phyloP scores from a whole-genome alignment of 2,888 invertebrate genomes.

The Amiota mariae region DNA sequence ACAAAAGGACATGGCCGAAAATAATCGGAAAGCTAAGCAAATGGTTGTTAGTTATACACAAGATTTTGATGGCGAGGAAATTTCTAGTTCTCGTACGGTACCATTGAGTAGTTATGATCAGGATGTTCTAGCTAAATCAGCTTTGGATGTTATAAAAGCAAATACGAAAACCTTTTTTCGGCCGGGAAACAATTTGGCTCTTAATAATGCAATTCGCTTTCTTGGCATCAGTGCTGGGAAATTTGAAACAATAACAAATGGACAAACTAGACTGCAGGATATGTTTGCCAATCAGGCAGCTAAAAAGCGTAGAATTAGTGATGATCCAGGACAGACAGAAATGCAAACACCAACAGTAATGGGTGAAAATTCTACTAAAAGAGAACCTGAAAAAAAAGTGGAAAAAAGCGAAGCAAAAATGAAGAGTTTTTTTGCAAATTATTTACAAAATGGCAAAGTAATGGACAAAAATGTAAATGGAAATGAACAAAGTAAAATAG shows the following conservation, averaged over 20 bases:
- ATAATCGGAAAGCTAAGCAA: conserved; percentile 84
- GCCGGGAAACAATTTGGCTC: conserved; percentile 57
- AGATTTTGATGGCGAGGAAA: conserved; percentile 76
- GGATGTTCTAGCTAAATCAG: conserved; percentile 79
- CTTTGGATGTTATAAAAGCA: conserved; percentile 81
- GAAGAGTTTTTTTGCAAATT: conserved; percentile 57
- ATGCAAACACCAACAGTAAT: conserved; percentile 20
- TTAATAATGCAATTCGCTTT: conserved; percentile 78
- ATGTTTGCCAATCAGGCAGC: conserved; percentile 76
- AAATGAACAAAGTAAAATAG: neutral
- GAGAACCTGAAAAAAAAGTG: conserved; percentile 35
- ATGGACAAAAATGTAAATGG: conserved; percentile 24
- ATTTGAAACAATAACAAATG: conserved; percentile 79
- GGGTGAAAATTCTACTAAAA: conserved; percentile 33
- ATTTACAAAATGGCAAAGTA: conserved; percentile 42
- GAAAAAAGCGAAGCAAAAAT: conserved; percentile 45
- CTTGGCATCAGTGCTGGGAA: conserved; percentile 87
- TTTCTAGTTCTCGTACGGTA: conserved; percentile 80
- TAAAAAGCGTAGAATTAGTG: conserved; percentile 58
- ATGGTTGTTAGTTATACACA: conserved; percentile 84
- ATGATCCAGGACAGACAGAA: conserved; percentile 39
- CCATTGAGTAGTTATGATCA: conserved; percentile 78
- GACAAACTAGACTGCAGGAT: conserved; percentile 76
- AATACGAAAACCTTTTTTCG: conserved; percentile 73
- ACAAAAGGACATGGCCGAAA: conserved; percentile 85